Evolutionary conservation across 1,140 invertebrate species (phyloP).

Genomic region (Sycophila sp.): DNA sequence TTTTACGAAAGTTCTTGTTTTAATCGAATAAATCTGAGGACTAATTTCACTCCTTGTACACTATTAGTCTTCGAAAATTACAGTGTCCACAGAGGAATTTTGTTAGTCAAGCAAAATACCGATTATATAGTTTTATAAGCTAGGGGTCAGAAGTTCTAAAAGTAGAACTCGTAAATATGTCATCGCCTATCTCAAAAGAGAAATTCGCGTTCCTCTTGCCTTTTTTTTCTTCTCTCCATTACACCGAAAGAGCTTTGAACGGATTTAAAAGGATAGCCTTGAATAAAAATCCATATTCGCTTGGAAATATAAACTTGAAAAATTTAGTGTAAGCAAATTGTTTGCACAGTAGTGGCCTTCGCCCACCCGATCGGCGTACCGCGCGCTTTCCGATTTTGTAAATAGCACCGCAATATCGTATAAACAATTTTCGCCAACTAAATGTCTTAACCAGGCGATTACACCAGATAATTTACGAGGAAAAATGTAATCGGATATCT

Average conservation of each 20-base stretch:
- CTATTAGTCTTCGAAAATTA: neutral
- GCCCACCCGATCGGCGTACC: no score
- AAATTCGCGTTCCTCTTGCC: slow-evolving; percentile 1
- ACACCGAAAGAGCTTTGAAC: neutral
- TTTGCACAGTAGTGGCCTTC: no score
- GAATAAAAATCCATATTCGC: neutral
- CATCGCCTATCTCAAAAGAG: slow-evolving; percentile 9
- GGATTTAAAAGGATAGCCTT: neutral
- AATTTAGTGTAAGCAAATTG: no score
- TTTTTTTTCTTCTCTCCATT: no score
- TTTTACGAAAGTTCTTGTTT: slow-evolving; percentile 8
- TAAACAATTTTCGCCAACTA: no score
- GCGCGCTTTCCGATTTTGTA: no score
- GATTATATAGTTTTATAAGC: no score
- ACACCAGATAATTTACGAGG: no score
- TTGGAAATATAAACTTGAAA: neutral
- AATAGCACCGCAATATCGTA: no score
- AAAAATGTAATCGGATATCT: no score
- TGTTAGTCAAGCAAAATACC: neutral
- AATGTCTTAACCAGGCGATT: no score
- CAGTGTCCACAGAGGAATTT: neutral
- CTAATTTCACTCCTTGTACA: neutral
- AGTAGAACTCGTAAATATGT: slow-evolving; percentile 26
- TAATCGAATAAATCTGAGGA: slow-evolving; percentile 5
- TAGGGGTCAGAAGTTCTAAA: neutral